Percentiles rank a stretch among this genome's conserved stretches.
These are phyloP conservation scores for Lepus oiostolus DNA, from an alignment of 2,797 vertebrate species.

Conservation along the genomic window DNA sequence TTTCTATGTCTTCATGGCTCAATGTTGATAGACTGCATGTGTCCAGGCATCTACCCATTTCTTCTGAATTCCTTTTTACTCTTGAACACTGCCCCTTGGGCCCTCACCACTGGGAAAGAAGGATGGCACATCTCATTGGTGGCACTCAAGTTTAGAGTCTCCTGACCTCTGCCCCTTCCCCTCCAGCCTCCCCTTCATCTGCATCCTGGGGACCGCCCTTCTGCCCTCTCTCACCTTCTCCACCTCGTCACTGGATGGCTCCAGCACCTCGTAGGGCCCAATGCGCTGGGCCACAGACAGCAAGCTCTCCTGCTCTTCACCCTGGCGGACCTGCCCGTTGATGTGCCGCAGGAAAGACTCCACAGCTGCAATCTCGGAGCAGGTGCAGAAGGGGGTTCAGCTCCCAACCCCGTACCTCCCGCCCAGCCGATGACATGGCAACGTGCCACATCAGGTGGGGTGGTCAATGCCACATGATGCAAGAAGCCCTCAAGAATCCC, in stretches of 20 bases:
- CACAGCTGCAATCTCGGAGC: conserved; percentile 88
- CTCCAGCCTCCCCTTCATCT: not conserved
- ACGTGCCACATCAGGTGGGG: not conserved
- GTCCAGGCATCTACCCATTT: too few relatives aligned
- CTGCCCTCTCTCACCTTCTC: conserved; percentile 89
- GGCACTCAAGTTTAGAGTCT: not conserved
- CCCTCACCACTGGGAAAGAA: not conserved
- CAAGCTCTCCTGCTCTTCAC: conserved; percentile 90
- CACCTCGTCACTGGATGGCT: conserved; percentile 92
- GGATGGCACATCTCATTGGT: rapidly evolving
- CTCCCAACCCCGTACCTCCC: not conserved
- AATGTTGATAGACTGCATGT: too few relatives aligned
- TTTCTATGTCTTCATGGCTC: too few relatives aligned
- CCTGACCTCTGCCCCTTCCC: not conserved
- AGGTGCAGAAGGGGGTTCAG: not conserved
- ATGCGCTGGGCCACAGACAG: conserved; percentile 88
- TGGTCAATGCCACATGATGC: not conserved
- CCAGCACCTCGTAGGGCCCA: conserved; percentile 90
- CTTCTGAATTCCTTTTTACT: too few relatives aligned
- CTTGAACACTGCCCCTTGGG: not conserved
- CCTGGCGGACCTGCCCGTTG: conserved; percentile 89
- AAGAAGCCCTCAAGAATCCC: not conserved
- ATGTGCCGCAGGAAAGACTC: conserved; percentile 90
- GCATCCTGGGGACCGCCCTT: not conserved
- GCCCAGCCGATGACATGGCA: rapidly evolving